phyloP scores from a whole-genome alignment of 2,888 invertebrate species.

The Yponomeuta evonymella region DNA sequence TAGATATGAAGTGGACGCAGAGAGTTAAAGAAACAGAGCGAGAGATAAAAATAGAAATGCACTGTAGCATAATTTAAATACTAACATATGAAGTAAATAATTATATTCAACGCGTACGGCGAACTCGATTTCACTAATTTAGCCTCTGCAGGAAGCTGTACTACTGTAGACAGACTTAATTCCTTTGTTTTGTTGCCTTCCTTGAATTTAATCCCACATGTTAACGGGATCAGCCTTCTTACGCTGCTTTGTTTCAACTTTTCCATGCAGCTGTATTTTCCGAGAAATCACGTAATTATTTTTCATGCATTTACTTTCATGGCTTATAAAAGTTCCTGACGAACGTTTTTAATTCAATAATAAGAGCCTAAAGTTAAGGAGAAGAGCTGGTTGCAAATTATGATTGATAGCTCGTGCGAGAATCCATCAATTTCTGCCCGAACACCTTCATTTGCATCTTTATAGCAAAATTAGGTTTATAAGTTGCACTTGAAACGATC shows the following conservation, averaged over 20 bases:
- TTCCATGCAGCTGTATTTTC: neutral
- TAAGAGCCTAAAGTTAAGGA: slow-evolving; percentile 24
- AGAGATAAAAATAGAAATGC: no score
- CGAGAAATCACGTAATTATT: neutral
- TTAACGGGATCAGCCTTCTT: neutral
- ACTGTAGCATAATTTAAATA: no score
- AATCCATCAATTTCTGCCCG: slow-evolving; percentile 53
- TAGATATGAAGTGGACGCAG: no score
- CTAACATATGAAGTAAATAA: no score
- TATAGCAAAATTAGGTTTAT: slow-evolving; percentile 27
- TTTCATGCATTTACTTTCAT: neutral
- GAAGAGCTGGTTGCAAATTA: slow-evolving; percentile 55
- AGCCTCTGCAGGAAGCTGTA: no score
- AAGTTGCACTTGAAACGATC: neutral
- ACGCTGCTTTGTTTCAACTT: neutral
- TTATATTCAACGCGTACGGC: no score
- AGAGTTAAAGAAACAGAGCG: no score
- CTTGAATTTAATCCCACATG: neutral
- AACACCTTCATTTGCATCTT: slow-evolving; percentile 54
- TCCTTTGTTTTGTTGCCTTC: neutral
- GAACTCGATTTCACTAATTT: no score
- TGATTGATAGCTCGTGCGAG: slow-evolving; percentile 63
- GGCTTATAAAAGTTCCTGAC: neutral
- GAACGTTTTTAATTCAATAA: slow-evolving; percentile 60
- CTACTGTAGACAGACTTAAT: neutral